phyloP scores from a whole-genome alignment of 2,797 vertebrate species.

The Ceryle rudis region DNA sequence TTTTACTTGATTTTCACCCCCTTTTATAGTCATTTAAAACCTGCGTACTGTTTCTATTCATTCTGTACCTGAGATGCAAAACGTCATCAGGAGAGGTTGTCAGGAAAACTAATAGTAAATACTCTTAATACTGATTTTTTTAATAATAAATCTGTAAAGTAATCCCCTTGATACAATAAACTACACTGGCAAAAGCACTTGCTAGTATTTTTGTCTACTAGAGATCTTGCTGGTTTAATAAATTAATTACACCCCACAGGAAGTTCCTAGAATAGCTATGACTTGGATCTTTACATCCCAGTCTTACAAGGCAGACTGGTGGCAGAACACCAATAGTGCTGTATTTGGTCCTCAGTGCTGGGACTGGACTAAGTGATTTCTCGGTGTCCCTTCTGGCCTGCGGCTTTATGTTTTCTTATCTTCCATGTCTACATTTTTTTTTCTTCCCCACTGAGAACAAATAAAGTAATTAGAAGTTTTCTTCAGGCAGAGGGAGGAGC shows the following conservation, averaged over 20 bases:
- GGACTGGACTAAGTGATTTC: background rate
- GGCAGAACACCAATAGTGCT: background rate
- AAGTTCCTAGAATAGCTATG: background rate
- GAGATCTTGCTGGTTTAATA: background rate
- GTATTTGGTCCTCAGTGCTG: background rate
- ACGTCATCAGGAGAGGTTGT: background rate
- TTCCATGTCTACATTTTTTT: background rate
- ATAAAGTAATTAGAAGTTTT: constrained; percentile 61
- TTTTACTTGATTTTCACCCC: background rate
- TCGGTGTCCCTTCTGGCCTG: background rate
- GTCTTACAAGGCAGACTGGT: background rate
- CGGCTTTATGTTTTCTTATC: background rate
- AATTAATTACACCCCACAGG: background rate
- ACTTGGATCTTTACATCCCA: background rate
- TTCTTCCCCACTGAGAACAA: background rate
- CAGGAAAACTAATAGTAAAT: background rate
- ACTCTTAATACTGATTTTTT: background rate
- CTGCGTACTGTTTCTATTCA: accelerated
- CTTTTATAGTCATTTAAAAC: background rate
- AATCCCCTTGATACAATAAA: background rate
- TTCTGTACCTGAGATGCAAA: background rate
- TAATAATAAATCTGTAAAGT: background rate
- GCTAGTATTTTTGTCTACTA: background rate
- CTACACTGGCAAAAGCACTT: background rate
- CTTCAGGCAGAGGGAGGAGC: constrained; percentile 58